Evolutionary conservation across 2,888 invertebrate species (phyloP).

Genomic region (Drosophila maculinotata): DNA sequence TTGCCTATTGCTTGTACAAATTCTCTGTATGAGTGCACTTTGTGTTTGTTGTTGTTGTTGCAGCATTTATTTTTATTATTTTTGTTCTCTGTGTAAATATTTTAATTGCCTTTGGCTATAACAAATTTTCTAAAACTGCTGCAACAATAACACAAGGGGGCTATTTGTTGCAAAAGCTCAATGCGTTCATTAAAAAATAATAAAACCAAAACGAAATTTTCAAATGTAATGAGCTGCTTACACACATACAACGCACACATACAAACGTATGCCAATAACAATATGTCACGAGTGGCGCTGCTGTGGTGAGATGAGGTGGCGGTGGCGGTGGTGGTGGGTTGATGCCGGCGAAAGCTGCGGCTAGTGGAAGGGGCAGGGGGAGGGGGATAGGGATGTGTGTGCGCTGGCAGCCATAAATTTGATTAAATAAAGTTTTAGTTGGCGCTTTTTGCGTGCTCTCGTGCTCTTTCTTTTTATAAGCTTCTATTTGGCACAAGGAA

Average conservation of each 20-base stretch:
- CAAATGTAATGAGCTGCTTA: constrained; percentile 49
- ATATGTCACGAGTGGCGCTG: constrained; percentile 61
- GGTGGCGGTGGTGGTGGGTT: too few relatives aligned
- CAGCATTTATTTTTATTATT: constrained; percentile 17
- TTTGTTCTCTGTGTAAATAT: constrained; percentile 57
- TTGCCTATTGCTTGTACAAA: constrained; percentile 20
- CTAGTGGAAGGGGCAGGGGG: too few relatives aligned
- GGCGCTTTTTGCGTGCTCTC: constrained; percentile 49
- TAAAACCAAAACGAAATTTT: constrained; percentile 53
- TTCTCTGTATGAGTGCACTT: constrained; percentile 39
- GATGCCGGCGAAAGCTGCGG: too few relatives aligned
- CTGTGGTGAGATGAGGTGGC: neutral
- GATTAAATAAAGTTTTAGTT: constrained; percentile 80
- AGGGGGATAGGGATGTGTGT: too few relatives aligned
- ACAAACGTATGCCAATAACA: constrained; percentile 63
- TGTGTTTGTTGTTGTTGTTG: constrained; percentile 45
- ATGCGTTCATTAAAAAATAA: constrained; percentile 65
- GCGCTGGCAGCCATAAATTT: constrained; percentile 72
- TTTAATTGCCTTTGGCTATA: constrained; percentile 70
- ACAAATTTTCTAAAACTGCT: constrained; percentile 44
- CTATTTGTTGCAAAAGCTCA: constrained; percentile 44
- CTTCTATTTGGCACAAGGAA: constrained; percentile 61
- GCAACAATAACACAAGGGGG: constrained; percentile 35
- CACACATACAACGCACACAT: constrained; percentile 30
- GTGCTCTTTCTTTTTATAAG: constrained; percentile 35